Conservation (phyloP, 2,888 invertebrate species). For the Girardia tigrina region DNA sequence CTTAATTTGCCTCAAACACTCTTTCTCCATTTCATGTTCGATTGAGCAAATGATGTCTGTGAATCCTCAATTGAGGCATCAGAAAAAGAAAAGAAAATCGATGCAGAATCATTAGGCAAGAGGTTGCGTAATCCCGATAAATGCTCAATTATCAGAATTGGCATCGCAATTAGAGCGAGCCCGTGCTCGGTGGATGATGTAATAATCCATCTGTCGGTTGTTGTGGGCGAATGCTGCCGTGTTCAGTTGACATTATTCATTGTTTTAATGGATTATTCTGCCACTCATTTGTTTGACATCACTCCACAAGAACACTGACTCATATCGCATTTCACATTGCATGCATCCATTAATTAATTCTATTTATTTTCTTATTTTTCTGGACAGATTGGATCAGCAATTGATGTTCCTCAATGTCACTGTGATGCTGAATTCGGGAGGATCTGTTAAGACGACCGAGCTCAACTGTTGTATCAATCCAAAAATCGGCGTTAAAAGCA, state of each 20-base stretch:
- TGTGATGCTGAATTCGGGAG: not conserved
- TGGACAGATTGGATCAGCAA: not conserved
- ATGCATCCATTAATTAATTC: not conserved
- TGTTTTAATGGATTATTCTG: not conserved
- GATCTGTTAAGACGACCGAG: not conserved
- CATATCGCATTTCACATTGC: not conserved
- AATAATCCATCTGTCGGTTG: not conserved
- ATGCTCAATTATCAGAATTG: not conserved
- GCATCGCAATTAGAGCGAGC: not conserved
- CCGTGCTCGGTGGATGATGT: too few species aligned
- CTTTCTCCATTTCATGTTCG: too few species aligned
- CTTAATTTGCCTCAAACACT: too few species aligned
- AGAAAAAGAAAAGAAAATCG: too few species aligned
- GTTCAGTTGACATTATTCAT: not conserved
- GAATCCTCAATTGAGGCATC: too few species aligned
- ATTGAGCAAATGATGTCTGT: too few species aligned
- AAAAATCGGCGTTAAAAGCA: not conserved
- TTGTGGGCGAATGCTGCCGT: not conserved
- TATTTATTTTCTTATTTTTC: too few species aligned
- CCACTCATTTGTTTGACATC: not conserved
- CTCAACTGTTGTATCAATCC: not conserved
- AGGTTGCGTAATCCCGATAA: not conserved
- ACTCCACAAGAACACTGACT: not conserved
- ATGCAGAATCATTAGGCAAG: not conserved
- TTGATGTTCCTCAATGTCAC: conserved; percentile 20